These are phyloP conservation scores for Thaumetopoea pityocampa DNA, from an alignment of 1,140 invertebrate genomes.

Conservation along the genomic window DNA sequence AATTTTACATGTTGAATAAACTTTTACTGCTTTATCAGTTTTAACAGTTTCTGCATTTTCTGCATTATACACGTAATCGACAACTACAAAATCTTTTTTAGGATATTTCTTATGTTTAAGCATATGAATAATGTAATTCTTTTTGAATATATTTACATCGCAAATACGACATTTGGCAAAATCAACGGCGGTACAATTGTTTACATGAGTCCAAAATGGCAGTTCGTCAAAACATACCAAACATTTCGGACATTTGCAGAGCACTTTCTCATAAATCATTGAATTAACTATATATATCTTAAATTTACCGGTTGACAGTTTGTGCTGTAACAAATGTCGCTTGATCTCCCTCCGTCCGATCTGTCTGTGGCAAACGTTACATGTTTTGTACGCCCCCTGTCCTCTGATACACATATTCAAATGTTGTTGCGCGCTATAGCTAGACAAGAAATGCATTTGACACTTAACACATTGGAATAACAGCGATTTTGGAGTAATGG, in stretches of 20 bases:
- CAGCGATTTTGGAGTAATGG: constrained; percentile 13
- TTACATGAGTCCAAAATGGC: constrained; percentile 8
- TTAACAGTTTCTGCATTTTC: background rate
- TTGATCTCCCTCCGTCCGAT: constrained; percentile 7
- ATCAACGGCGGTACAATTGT: background rate
- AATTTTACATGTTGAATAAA: background rate
- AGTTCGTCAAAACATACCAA: constrained; percentile 17
- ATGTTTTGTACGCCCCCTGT: background rate
- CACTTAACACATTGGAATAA: constrained; percentile 25
- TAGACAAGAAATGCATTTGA: constrained; percentile 13
- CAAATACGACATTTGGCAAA: background rate
- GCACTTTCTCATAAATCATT: constrained; percentile 12
- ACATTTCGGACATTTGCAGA: constrained; percentile 24
- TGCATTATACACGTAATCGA: constrained; percentile 7
- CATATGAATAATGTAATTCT: background rate
- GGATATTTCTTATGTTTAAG: constrained; percentile 4
- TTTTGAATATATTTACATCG: background rate
- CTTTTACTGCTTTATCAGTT: background rate
- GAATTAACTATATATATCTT: constrained; percentile 16
- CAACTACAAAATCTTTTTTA: constrained; percentile 9
- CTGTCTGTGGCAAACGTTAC: constrained; percentile 13
- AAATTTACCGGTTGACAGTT: constrained; percentile 8
- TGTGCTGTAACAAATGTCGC: constrained; percentile 19
- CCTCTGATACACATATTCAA: background rate
- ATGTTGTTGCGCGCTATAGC: background rate